Evolutionary conservation across 1,140 invertebrate species (phyloP).

Genomic region (Hyles vespertilio): DNA sequence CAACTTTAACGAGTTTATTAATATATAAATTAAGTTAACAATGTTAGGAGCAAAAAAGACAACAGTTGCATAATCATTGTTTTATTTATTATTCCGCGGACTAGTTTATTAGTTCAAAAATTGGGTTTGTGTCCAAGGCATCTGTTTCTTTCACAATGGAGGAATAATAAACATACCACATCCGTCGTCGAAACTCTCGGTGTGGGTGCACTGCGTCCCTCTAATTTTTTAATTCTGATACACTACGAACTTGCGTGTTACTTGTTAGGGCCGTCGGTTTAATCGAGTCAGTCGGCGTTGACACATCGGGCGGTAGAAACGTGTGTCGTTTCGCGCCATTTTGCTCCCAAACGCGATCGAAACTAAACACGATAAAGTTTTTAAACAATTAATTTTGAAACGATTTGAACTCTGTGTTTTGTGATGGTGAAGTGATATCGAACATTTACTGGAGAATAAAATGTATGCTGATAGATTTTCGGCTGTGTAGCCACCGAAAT

Average conservation of each 20-base stretch:
- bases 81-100: too few species aligned
- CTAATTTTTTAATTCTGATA: slow-evolving; percentile 26
- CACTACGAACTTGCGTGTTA: neutral
- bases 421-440: slow-evolving; percentile 27
- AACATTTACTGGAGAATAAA: slow-evolving; percentile 16
- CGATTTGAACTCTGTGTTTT: slow-evolving; percentile 15
- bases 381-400: slow-evolving; percentile 19
- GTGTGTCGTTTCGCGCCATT: slow-evolving; percentile 23
- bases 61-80: too few species aligned
- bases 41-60: neutral
- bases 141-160: neutral
- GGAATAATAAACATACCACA: slow-evolving; percentile 24
- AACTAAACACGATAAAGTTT: slow-evolving; percentile 25
- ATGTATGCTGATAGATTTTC: slow-evolving; percentile 18
- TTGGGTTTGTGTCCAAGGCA: neutral
- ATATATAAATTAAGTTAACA: too few species aligned
- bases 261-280: neutral
- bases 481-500: slow-evolving; percentile 10
- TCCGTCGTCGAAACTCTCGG: slow-evolving; percentile 16
- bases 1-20: neutral
- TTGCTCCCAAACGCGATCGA: slow-evolving; percentile 28
- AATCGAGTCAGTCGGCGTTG: slow-evolving; percentile 28
- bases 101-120: neutral
- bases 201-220: slow-evolving; percentile 20
- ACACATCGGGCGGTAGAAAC: slow-evolving; percentile 28